A percentile compares a stretch with the other conserved stretches of the same genome.
These are phyloP conservation scores for Actinemys pallida DNA, from an alignment of 2,113 vertebrate species.

Conservation along the genomic window DNA sequence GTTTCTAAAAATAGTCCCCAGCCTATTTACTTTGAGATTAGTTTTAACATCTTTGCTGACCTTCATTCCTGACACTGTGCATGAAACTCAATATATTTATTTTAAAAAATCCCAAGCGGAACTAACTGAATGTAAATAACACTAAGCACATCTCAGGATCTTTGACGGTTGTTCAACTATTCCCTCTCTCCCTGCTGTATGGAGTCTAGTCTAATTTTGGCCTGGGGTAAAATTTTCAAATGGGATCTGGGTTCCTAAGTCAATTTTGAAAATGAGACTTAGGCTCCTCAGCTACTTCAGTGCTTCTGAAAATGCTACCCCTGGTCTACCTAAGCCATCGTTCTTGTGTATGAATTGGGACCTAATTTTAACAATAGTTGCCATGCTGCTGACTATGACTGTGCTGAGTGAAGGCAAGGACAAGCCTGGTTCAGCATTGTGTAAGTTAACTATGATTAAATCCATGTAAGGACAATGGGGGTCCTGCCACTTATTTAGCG, in stretches of 20 bases:
- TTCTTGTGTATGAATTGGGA: not conserved
- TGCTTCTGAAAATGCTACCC: not conserved
- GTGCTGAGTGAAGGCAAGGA: not conserved
- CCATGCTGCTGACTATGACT: not conserved
- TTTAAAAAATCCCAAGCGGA: not conserved
- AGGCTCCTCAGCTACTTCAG: not conserved
- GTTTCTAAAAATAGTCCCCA: not conserved
- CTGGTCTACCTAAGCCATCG: not conserved
- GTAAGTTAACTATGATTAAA: not conserved
- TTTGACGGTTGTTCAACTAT: not conserved
- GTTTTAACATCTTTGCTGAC: not conserved
- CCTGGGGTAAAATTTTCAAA: not conserved
- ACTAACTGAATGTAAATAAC: not conserved
- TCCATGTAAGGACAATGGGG: too few species aligned
- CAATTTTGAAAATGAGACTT: not conserved
- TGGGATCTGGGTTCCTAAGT: not conserved
- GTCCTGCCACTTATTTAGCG: not conserved
- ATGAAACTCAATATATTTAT: not conserved
- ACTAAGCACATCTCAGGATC: not conserved
- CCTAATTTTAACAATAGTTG: not conserved
- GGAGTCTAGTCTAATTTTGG: not conserved
- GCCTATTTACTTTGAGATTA: fast-evolving
- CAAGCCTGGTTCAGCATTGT: not conserved
- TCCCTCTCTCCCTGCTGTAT: too few species aligned
- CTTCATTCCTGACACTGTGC: not conserved